A percentile compares a stretch with the other conserved stretches of the same genome.
Evolutionary conservation across 2,888 invertebrate species (phyloP).

Genomic region (Pheosia tremula): DNA sequence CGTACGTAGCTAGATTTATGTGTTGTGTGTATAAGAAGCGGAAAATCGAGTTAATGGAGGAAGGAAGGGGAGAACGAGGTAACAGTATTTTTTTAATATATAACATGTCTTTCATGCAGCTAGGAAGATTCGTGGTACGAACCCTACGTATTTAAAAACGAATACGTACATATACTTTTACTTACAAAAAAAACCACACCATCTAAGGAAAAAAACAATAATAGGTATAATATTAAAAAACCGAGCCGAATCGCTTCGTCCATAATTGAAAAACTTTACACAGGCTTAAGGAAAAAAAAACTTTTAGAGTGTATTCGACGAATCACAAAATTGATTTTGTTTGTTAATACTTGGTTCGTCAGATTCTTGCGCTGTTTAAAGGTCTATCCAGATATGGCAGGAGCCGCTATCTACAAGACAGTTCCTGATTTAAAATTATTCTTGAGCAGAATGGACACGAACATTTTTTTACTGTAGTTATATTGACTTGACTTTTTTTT

Average conservation of each 20-base stretch:
- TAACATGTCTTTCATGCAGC: background rate
- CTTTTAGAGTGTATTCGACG: slow-evolving; percentile 54
- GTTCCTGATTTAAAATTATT: too few species aligned
- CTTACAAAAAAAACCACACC: background rate
- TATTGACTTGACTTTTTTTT: too few species aligned
- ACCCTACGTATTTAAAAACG: too few species aligned
- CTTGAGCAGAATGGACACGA: too few species aligned
- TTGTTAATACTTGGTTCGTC: slow-evolving; percentile 46
- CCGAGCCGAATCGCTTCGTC: slow-evolving; percentile 41
- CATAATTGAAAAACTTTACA: slow-evolving; percentile 75
- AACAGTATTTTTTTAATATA: background rate
- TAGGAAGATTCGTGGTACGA: too few species aligned
- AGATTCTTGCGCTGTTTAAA: slow-evolving; percentile 41
- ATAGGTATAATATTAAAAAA: background rate
- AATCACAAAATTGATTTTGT: slow-evolving; percentile 69
- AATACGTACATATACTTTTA: background rate
- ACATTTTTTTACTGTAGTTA: too few species aligned
- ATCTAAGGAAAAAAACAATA: background rate
- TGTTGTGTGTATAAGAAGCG: background rate
- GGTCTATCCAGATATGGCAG: slow-evolving; percentile 20
- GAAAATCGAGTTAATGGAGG: slow-evolving; percentile 1
- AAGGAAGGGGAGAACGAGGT: background rate
- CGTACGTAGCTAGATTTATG: background rate
- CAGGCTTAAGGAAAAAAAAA: slow-evolving; percentile 47
- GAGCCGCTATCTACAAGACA: background rate